A percentile compares a stretch with the other conserved stretches of the same genome.
Evolutionary conservation across 2,113 vertebrate genomes (phyloP).

Genomic region (Bos javanicus): DNA sequence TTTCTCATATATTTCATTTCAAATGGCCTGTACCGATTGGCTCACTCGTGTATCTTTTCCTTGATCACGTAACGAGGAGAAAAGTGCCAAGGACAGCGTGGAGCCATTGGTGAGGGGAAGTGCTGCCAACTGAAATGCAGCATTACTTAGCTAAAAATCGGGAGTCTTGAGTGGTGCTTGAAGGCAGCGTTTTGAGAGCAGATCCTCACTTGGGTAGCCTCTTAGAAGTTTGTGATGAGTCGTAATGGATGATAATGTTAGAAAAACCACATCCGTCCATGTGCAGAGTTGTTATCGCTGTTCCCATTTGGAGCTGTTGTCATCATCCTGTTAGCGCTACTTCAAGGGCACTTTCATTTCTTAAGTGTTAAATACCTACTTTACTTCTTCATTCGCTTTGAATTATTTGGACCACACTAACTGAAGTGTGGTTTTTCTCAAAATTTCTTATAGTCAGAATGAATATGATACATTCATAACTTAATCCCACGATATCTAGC

Average conservation of each 20-base stretch:
- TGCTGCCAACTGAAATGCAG: neutral
- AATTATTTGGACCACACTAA: neutral
- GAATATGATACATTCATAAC: fast-evolving
- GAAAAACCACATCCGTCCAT: fast-evolving
- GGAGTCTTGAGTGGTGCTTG: neutral
- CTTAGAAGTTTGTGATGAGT: neutral
- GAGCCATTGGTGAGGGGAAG: neutral
- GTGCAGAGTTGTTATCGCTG: fast-evolving
- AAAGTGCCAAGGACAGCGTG: neutral
- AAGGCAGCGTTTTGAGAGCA: neutral
- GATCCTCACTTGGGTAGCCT: neutral
- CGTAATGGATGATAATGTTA: neutral
- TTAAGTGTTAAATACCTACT: neutral
- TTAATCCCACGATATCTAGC: neutral
- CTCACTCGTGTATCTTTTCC: neutral
- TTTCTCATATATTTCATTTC: neutral
- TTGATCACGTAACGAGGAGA: neutral
- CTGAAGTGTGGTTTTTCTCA: neutral
- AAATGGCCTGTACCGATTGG: neutral
- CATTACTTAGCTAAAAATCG: neutral
- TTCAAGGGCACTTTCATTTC: neutral
- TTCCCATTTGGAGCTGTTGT: neutral
- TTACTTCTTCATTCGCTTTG: neutral
- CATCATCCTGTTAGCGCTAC: neutral
- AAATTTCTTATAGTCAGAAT: neutral